These are phyloP conservation scores for Tiaroga cobitis DNA, from an alignment of 2,797 vertebrate species.

Conservation along the genomic window DNA sequence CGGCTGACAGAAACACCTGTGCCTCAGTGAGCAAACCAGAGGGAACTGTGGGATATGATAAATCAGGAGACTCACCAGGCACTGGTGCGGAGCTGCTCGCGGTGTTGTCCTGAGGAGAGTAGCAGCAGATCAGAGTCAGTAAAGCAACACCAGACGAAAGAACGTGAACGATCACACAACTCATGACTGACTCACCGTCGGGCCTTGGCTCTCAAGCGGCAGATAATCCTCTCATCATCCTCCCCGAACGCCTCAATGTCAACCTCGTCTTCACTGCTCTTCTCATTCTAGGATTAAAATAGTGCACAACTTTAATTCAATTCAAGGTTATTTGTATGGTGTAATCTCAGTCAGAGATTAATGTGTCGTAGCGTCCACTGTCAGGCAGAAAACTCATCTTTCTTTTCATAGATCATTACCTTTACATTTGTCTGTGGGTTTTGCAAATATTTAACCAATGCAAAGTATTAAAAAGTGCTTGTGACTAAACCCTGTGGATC, in stretches of 20 bases:
- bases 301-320: not conserved
- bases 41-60: not conserved
- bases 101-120: constrained; percentile 12
- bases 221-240: constrained; percentile 33
- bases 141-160: not conserved
- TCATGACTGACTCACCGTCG: not conserved
- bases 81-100: not conserved
- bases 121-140: not conserved
- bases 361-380: too few relatives aligned
- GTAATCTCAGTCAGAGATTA: too few relatives aligned
- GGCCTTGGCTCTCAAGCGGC: constrained; percentile 51
- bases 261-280: constrained; percentile 47
- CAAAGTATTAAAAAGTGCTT: not conserved
- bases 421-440: not conserved
- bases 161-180: not conserved
- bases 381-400: too few relatives aligned
- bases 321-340: not conserved
- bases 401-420: not conserved
- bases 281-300: constrained; percentile 7
- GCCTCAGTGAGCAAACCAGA: too few relatives aligned
- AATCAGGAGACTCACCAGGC: constrained; percentile 2
- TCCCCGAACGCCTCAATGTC: constrained; percentile 71
- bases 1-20: too few relatives aligned
- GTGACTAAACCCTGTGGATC: too few relatives aligned
- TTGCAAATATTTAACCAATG: not conserved